A percentile compares a stretch with the other conserved stretches of the same genome.
These are phyloP conservation scores for Seira ritae DNA, from an alignment of 2,888 invertebrate genomes.

Conservation along the genomic window DNA sequence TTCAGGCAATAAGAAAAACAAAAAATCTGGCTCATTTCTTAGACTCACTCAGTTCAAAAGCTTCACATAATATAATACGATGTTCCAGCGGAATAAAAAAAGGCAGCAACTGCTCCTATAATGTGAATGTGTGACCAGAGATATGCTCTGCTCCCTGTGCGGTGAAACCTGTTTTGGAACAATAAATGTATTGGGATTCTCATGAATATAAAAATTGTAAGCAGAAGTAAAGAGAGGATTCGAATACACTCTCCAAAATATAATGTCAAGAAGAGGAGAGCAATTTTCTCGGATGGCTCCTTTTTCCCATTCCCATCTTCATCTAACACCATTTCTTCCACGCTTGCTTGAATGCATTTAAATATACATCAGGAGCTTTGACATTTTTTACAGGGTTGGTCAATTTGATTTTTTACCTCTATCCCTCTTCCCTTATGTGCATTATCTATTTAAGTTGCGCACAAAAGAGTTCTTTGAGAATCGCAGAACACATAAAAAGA, in stretches of 20 bases:
- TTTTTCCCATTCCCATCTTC: slow-evolving; percentile 25
- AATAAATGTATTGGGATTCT: slow-evolving; percentile 22
- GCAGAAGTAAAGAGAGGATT: background rate
- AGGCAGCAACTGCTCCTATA: slow-evolving; percentile 53
- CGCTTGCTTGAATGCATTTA: slow-evolving; percentile 29
- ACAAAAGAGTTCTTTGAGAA: background rate
- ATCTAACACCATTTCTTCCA: slow-evolving; percentile 30
- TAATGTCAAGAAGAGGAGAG: slow-evolving; percentile 23
- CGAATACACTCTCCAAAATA: background rate
- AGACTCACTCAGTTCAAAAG: slow-evolving; percentile 23
- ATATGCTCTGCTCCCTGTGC: slow-evolving; percentile 31
- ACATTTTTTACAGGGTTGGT: slow-evolving; percentile 19
- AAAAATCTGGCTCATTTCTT: slow-evolving; percentile 42
- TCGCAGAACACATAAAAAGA: slow-evolving; percentile 16
- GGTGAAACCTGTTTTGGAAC: slow-evolving; percentile 20
- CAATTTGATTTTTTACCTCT: background rate
- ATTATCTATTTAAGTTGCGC: background rate
- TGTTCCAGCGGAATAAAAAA: slow-evolving; percentile 46
- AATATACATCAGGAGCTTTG: slow-evolving; percentile 24
- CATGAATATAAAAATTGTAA: slow-evolving; percentile 8
- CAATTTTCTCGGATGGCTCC: slow-evolving; percentile 29
- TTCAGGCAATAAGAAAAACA: slow-evolving; percentile 27
- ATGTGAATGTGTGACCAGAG: slow-evolving; percentile 34
- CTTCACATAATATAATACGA: slow-evolving; percentile 40
- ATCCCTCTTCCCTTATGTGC: background rate